Percentiles rank a stretch among this genome's conserved stretches.
Conservation (phyloP, 2,888 invertebrate genomes). For the Limnephilus marmoratus region DNA sequence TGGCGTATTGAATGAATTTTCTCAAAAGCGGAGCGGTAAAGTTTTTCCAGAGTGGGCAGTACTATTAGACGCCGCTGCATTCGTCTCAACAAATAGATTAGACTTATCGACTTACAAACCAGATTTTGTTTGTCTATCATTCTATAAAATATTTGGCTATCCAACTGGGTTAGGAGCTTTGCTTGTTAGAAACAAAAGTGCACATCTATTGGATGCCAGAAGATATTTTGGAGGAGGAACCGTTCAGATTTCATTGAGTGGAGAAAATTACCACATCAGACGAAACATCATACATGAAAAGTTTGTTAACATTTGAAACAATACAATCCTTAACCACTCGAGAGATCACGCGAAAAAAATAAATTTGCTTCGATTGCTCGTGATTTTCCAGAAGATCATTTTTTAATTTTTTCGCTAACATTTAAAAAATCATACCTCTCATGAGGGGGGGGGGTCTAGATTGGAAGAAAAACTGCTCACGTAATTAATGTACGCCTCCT, state of each 20-base stretch:
- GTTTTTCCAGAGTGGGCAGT: conserved; percentile 82
- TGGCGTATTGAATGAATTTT: conserved; percentile 76
- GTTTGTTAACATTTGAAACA: conserved; percentile 71
- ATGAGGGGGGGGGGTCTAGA: no score
- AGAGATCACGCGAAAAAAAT: no score
- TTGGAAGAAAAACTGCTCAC: no score
- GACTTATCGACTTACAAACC: conserved; percentile 85
- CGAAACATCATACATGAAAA: conserved; percentile 83
- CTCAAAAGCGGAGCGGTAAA: conserved; percentile 71
- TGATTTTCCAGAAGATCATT: no score
- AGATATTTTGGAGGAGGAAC: conserved; percentile 96
- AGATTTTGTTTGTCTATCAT: conserved; percentile 94
- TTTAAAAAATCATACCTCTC: no score
- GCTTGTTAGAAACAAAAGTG: conserved; percentile 83
- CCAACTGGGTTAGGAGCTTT: conserved; percentile 97
- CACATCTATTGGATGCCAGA: conserved; percentile 79
- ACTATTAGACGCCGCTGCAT: conserved; percentile 91
- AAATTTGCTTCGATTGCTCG: no score
- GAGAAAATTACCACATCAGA: conserved; percentile 84
- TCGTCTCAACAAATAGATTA: conserved; percentile 85
- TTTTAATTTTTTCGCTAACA: no score
- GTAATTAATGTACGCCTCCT: no score
- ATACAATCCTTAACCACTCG: neutral
- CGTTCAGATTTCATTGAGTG: conserved; percentile 88
- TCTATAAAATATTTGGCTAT: conserved; percentile 97